phyloP scores from a whole-genome alignment of 2,888 invertebrate genomes.

The Mimas tiliae region DNA sequence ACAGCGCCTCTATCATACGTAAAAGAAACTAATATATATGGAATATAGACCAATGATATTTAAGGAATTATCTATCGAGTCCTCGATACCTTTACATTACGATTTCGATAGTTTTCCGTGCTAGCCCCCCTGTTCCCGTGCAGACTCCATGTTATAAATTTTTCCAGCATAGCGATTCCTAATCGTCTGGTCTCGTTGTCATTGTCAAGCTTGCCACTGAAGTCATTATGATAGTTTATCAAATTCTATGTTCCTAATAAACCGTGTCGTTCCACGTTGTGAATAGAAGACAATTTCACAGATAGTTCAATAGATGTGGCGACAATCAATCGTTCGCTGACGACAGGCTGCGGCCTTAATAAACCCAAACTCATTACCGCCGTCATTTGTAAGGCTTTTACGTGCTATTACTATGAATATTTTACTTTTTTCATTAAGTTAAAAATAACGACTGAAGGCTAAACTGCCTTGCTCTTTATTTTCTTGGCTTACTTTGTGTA shows the following conservation, averaged over 20 bases:
- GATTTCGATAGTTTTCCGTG: too few species aligned
- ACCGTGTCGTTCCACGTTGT: conserved; percentile 5
- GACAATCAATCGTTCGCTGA: conserved; percentile 38
- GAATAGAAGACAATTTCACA: conserved; percentile 21
- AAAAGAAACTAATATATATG: too few species aligned
- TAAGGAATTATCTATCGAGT: too few species aligned
- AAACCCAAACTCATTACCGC: conserved; percentile 34
- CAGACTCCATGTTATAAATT: too few species aligned
- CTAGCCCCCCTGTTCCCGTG: too few species aligned
- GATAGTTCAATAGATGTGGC: conserved; percentile 17
- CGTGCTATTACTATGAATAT: conserved; percentile 38
- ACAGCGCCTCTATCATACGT: too few species aligned
- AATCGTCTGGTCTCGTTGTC: too few species aligned
- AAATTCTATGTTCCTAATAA: conserved; percentile 1
- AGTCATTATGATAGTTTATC: neutral
- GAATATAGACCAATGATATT: too few species aligned
- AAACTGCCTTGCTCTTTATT: conserved; percentile 16
- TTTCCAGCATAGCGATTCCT: too few species aligned
- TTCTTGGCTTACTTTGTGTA: neutral
- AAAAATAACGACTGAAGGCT: conserved; percentile 30
- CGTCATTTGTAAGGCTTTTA: conserved; percentile 35
- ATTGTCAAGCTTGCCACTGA: too few species aligned
- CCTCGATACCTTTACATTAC: too few species aligned
- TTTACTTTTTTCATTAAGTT: conserved; percentile 44
- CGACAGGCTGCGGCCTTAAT: conserved; percentile 36